Conservation (phyloP, 2,888 invertebrate species). For the Drosophila infuscata region DNA sequence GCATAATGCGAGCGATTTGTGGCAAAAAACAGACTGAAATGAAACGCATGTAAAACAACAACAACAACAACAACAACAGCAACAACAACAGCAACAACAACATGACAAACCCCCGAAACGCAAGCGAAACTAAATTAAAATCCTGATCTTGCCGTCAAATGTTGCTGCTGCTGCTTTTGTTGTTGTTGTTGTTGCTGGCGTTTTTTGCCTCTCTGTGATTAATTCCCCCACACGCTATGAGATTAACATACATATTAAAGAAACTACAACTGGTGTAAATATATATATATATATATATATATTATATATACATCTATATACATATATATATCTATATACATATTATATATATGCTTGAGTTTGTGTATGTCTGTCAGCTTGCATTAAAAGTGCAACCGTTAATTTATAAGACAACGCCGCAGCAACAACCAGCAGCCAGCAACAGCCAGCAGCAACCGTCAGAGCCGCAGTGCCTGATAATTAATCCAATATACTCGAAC, state of each 20-base stretch:
- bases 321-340: background rate
- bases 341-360: slow-evolving; percentile 10
- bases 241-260: slow-evolving; percentile 62
- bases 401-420: slow-evolving; percentile 71
- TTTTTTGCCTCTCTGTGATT: slow-evolving; percentile 52
- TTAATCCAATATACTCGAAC: slow-evolving; percentile 67
- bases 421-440: slow-evolving; percentile 29
- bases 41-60: slow-evolving; percentile 60
- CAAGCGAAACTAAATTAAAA: slow-evolving; percentile 67
- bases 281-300: slow-evolving; percentile 9
- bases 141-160: slow-evolving; percentile 72
- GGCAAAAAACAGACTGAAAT: slow-evolving; percentile 53
- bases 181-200: slow-evolving; percentile 22
- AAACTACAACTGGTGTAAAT: slow-evolving; percentile 17
- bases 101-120: slow-evolving; percentile 32
- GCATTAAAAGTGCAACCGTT: slow-evolving; percentile 74
- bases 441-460: slow-evolving; percentile 33
- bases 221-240: slow-evolving; percentile 62
- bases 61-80: slow-evolving; percentile 26
- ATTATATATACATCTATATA: too few relatives aligned
- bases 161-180: slow-evolving; percentile 34
- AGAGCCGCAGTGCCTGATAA: slow-evolving; percentile 60
- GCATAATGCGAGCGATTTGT: slow-evolving; percentile 65
- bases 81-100: slow-evolving; percentile 13
- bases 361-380: slow-evolving; percentile 63